These are phyloP conservation scores for Euspilapteryx auroguttella DNA, from an alignment of 2,888 invertebrate genomes.

Conservation along the genomic window DNA sequence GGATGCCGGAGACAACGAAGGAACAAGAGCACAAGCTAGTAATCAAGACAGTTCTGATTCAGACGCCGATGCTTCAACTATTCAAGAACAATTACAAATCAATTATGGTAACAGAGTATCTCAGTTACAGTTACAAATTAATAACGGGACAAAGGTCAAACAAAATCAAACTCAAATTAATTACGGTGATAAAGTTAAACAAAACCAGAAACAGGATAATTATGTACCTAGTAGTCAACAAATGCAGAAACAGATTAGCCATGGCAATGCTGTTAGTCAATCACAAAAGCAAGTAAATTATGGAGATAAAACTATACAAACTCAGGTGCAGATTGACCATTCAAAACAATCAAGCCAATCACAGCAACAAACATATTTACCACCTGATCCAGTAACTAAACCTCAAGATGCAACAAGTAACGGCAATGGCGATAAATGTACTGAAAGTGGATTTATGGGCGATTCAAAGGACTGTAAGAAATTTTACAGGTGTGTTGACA, in stretches of 20 bases:
- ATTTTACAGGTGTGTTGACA: constrained; percentile 68
- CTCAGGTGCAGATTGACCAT: constrained; percentile 27
- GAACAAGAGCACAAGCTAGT: background rate
- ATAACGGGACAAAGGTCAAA: constrained; percentile 13
- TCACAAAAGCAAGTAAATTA: constrained; percentile 23
- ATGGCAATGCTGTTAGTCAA: constrained; percentile 21
- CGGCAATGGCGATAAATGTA: constrained; percentile 13
- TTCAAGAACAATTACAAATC: constrained; percentile 21
- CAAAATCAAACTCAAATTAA: constrained; percentile 29
- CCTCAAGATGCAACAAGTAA: constrained; percentile 1
- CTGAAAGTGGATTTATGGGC: constrained; percentile 63
- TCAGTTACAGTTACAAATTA: constrained; percentile 24
- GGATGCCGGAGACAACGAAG: constrained; percentile 7
- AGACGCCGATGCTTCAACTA: constrained; percentile 9
- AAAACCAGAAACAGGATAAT: constrained; percentile 8
- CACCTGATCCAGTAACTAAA: constrained; percentile 7
- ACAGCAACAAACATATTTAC: constrained; percentile 17
- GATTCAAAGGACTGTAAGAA: constrained; percentile 59
- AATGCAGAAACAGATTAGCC: constrained; percentile 23
- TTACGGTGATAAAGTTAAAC: constrained; percentile 14
- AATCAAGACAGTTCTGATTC: background rate
- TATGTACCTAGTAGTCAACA: constrained; percentile 11
- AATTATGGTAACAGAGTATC: constrained; percentile 18
- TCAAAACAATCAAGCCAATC: constrained; percentile 22
- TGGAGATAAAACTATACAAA: constrained; percentile 20